Evolutionary conservation across 2,113 vertebrate species (phyloP), one percentile per base, ranked within the genome.

Genomic region (Dicerorhinus sumatrensis): DNA sequence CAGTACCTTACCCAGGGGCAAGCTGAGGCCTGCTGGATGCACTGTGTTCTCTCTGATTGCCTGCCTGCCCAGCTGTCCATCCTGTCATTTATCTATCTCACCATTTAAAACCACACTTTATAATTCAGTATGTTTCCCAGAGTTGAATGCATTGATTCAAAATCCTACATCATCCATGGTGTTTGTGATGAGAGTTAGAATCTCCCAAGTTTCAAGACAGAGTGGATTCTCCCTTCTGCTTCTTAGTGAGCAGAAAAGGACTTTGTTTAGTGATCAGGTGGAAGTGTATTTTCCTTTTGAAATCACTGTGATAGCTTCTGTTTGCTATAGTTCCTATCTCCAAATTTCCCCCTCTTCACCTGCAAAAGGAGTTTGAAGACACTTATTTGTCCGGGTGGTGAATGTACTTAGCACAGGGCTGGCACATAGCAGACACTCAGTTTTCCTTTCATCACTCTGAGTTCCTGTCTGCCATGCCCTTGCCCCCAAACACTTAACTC

Each of bases 101-200:
- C 51, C 54, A 6, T 60, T 48, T 83, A 65, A 75, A n/a, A 42
- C 48, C 54, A 21, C 2, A 0, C 33, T 84, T 85, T 25, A 8
- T 56, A 62, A 63, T 27, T 58, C 42, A 33, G 3, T 51, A 3
- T 12, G 12, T 67, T 95, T 96, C 75, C 70, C 33, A 70, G 63
- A 62, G 33, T 46, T 65, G 36, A 81, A 63, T 18, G 21, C 60
- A 42, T 72, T 46, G 62, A 65, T 94, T 83, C 29, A 29, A 39
- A 75, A 51, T 62, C 27, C 62, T 70, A 0, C 56, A 46, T 65
- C 8, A 2, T 88, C 73, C n/a, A 0, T 72, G 67, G 42, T 79
- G 58, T 79, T 62, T 91, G 56, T 89, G 82, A 29, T 42, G n/a
- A 84, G 91, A 91, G 73, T 92, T 36, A 7, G 93, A 85, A 42